Percentiles rank a stretch among this genome's conserved stretches.
Conservation (phyloP, 2,113 vertebrate species). For the Hyla sarda region DNA sequence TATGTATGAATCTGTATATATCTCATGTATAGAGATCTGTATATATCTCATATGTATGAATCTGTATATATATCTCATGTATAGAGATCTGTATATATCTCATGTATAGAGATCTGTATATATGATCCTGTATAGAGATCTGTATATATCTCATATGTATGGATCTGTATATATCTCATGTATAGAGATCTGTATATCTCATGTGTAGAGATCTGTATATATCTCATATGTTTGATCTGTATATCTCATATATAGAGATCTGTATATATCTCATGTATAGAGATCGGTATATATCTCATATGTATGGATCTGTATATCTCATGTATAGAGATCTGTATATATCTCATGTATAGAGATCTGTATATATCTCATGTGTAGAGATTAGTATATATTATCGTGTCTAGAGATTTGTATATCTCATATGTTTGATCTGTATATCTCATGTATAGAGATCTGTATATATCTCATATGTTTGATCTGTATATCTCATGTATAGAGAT, state of each 20-base stretch:
- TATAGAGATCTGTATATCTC: background rate
- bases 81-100: too few relatives aligned
- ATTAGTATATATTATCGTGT: background rate
- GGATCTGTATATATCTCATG: background rate
- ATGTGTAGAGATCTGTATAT: background rate
- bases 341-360: background rate
- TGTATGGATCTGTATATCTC: background rate
- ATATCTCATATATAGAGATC: background rate
- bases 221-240: background rate
- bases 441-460: too few relatives aligned
- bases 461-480: too few relatives aligned
- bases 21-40: background rate
- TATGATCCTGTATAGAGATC: background rate
- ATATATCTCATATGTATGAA: background rate
- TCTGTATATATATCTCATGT: too few relatives aligned
- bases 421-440: too few relatives aligned
- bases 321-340: background rate
- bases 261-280: background rate
- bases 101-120: too few relatives aligned
- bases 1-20: too few relatives aligned
- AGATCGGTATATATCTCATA: background rate
- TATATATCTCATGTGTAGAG: background rate
- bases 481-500: too few relatives aligned
- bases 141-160: background rate
- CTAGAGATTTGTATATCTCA: too few relatives aligned